Evolutionary conservation across 2,888 invertebrate species (phyloP), one percentile per base, ranked within the genome.

Genomic region (Lasius fuliginosus): DNA sequence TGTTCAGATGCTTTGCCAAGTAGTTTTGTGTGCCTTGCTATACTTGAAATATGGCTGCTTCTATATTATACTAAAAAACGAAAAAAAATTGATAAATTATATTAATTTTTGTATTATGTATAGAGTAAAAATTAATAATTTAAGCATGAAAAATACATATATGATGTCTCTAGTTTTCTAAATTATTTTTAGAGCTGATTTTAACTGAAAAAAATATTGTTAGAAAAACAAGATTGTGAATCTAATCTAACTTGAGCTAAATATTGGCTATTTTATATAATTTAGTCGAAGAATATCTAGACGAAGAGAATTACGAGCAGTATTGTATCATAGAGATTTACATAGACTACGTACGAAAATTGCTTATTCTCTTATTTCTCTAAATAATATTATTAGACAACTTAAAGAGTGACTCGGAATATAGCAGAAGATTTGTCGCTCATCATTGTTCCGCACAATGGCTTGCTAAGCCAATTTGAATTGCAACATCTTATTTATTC

Each of bases 1-100:
- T 85, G 84, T 86, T 75, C 82, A 87, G 75, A 85, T 74, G 86
- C 64, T 89, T 89, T 85, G 87, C 86, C 77, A 90, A 86, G 64
- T 87, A 49, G 77, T 85, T 69, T 75, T 83, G 8, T n/a, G 15
- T 56, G n/a, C 27, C 9, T 56, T 23, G 8, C 40, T 53, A 77
- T 77, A 56, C 40, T 40, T 77, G 2, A 12, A n/a, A 27, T 49
- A 3, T 33, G 23, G 27, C 15, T 58, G 4, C 18, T 64, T 30
- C 71, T 64, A 30, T 33, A 42, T 73, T 27, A 1, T 27, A 12
- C 1, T 40, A 30, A 12, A n/a, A 8, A n/a, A 40, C 68, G 42
- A 58, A 68, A 56, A 4, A 36, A 49, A 49, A 65, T 12, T 77
- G 15, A 11, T 36, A 8, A 18, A 27, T 60, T 42, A 30, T 74